Evolutionary conservation across 2,888 invertebrate genomes (phyloP), one percentile per base, ranked within the genome.

Genomic region (Heliconius charithonia): DNA sequence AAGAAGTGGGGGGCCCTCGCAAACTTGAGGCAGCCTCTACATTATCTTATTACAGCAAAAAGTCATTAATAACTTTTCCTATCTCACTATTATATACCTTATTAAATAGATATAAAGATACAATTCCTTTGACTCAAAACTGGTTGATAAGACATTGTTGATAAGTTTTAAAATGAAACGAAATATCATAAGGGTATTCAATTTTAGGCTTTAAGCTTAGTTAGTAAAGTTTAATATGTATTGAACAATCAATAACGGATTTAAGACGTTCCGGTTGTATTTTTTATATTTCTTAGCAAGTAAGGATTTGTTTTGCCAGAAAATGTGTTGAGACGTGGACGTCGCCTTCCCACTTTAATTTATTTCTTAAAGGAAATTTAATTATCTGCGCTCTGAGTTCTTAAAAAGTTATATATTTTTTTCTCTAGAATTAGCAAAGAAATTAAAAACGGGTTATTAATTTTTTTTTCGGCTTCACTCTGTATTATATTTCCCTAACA

Each of bases 1-100:
- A 95, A 95, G 95, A 95, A 95, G 91, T 90, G 86, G 90, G 91
- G 90, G 88, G 86, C 84, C 86, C 88, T 89, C 90, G 87, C 92
- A 89, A 87, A 89, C 92, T 93, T 92, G 85, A 87, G 89, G 87
- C 90, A 88, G 86, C 85, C 88, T 88, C 85, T 88, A 85, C 83
- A 85, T 77, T 75, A 32, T 71, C 63, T 41, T 74, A 13, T 2
- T 29, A 74, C 10, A 27, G 45, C 74, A 74, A 74, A 74, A 74
- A 74, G 67, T 71, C 41, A 73, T 27, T 76, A 65, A 72, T 59
- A 71, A 74, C 63, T 25, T 27, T 32, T 13, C 19, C n/a, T 4
- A 22, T 45, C 25, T 16, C 22, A 22, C 0, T 6, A 81, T 73
- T 51, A 32, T 76, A 19, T 75, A 71, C 59, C 29, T 56, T 81